phyloP scores from a whole-genome alignment of 2,888 invertebrate genomes.

The Villa cingulata region DNA sequence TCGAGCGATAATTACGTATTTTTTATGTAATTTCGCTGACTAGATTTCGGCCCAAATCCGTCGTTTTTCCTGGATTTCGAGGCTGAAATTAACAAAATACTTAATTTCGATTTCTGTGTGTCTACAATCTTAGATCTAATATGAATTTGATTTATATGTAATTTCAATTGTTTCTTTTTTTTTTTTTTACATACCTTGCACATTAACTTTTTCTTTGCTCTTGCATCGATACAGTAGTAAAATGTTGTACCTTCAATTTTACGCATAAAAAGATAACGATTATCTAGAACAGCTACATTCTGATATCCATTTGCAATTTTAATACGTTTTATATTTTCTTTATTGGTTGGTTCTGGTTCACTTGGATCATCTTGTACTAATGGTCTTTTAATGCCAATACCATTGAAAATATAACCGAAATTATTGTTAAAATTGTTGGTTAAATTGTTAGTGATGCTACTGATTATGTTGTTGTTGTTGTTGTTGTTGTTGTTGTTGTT shows the following conservation, averaged over 20 bases:
- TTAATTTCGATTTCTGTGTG: too few species aligned
- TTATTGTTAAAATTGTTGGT: too few species aligned
- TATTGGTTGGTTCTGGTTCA: neutral
- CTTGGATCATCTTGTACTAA: neutral
- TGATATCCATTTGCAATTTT: neutral
- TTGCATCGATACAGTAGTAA: slow-evolving; percentile 9
- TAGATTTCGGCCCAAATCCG: too few species aligned
- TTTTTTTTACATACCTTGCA: slow-evolving; percentile 9
- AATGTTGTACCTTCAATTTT: slow-evolving; percentile 3
- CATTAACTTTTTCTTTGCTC: slow-evolving; percentile 5
- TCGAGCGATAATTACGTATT: too few species aligned
- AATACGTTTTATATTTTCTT: neutral
- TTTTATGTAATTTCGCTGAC: too few species aligned
- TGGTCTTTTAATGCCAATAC: neutral
- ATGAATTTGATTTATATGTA: too few species aligned
- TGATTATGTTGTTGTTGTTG: too few species aligned
- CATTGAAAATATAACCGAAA: neutral
- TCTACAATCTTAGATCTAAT: too few species aligned
- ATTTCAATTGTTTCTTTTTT: too few species aligned
- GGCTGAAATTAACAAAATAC: too few species aligned
- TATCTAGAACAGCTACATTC: neutral
- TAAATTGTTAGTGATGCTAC: too few species aligned
- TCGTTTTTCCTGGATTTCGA: too few species aligned
- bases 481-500: neutral
- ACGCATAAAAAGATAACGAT: slow-evolving; percentile 1